Evolutionary conservation across 2,888 invertebrate species (phyloP).

Genomic region (Anarsia innoxiella): DNA sequence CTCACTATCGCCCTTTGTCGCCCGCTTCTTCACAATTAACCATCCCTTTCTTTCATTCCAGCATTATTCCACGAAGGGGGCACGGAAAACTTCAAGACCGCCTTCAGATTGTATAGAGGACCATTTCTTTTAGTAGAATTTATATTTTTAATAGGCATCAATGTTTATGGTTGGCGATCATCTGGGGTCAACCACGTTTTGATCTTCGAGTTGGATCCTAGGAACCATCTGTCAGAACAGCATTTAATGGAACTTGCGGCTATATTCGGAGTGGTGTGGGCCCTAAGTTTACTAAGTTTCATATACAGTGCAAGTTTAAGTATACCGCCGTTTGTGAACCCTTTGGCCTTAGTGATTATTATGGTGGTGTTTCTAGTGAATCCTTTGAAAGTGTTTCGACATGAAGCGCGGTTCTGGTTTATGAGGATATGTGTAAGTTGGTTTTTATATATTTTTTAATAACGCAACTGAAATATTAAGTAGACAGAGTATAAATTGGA

Average conservation of each 20-base stretch:
- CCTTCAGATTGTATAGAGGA: conserved; percentile 94
- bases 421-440: conserved; percentile 87
- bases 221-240: conserved; percentile 95
- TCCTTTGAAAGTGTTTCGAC: conserved; percentile 92
- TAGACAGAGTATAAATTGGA: too few species aligned
- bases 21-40: too few species aligned
- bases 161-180: conserved; percentile 97
- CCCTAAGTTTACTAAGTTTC: conserved; percentile 90
- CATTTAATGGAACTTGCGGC: conserved; percentile 96
- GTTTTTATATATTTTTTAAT: conserved; percentile 11
- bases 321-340: conserved; percentile 95
- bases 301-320: conserved; percentile 85
- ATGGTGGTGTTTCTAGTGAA: conserved; percentile 92
- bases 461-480: too few species aligned
- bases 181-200: conserved; percentile 98
- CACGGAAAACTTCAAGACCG: conserved; percentile 86
- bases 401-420: conserved; percentile 96
- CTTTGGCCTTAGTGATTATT: conserved; percentile 86
- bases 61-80: conserved; percentile 84
- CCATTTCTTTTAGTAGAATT: conserved; percentile 94
- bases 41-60: conserved; percentile 55
- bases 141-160: conserved; percentile 95
- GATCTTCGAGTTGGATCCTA: conserved; percentile 96
- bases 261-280: conserved; percentile 96
- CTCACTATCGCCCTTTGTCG: too few species aligned